A percentile compares a stretch with the other conserved stretches of the same genome.
phyloP scores from a whole-genome alignment of 2,888 invertebrate species.

The Oxycera nigricornis region DNA sequence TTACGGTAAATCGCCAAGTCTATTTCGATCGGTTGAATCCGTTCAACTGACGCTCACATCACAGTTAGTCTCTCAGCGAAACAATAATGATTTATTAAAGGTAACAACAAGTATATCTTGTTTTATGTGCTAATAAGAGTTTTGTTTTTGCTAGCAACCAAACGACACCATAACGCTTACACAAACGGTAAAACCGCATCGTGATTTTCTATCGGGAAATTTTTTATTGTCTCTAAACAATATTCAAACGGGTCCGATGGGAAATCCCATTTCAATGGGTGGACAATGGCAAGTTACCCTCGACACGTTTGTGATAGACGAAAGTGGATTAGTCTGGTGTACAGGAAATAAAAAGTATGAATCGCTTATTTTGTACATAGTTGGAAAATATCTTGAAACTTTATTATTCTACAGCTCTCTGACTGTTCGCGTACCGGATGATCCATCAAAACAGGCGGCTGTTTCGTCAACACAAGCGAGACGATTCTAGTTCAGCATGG shows the following conservation, averaged over 20 bases:
- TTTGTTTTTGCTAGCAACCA: conserved; percentile 46
- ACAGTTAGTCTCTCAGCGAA: conserved; percentile 64
- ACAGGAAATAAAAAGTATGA: conserved; percentile 84
- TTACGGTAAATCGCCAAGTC: conserved; percentile 68
- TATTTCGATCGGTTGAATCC: conserved; percentile 74
- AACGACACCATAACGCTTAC: conserved; percentile 66
- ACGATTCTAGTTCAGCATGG: conserved; percentile 49
- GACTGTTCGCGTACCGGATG: conserved; percentile 60
- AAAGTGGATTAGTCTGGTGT: conserved; percentile 84
- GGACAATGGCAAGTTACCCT: conserved; percentile 79
- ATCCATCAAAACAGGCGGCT: conserved; percentile 55
- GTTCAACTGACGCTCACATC: conserved; percentile 76
- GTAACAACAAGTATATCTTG: not conserved
- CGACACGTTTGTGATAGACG: conserved; percentile 86
- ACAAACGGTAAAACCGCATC: conserved; percentile 86
- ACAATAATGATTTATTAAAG: conserved; percentile 45
- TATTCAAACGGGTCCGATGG: conserved; percentile 46
- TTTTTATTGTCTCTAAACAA: conserved; percentile 70
- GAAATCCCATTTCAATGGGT: conserved; percentile 63
- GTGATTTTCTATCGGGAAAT: conserved; percentile 93
- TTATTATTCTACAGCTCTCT: conserved; percentile 52
- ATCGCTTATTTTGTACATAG: conserved; percentile 52
- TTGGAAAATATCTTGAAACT: conserved; percentile 70
- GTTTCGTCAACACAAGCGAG: conserved; percentile 44
- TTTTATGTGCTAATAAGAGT: not conserved